A percentile compares a stretch with the other conserved stretches of the same genome.
Evolutionary conservation across 2,888 invertebrate species (phyloP).

Genomic region (Cheilosia variabilis): DNA sequence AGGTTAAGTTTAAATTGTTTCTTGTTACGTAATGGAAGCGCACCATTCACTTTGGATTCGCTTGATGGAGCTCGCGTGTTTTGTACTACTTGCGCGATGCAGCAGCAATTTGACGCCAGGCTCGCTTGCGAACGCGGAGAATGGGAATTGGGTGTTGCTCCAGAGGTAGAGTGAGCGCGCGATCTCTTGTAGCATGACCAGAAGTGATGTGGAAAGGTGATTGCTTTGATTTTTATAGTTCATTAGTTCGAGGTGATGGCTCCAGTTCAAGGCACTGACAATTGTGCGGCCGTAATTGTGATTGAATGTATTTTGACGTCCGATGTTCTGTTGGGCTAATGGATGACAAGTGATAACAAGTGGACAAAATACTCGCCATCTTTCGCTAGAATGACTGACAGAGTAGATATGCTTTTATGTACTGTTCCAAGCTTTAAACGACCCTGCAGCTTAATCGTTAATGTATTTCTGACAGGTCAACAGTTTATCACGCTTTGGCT

Average conservation of each 20-base stretch:
- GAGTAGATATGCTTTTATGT: no score
- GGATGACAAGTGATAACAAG: no score
- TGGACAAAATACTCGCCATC: no score
- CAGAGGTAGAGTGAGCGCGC: constrained; percentile 6
- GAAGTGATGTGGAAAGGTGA: constrained; percentile 66
- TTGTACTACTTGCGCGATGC: constrained; percentile 36
- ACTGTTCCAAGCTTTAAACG: no score
- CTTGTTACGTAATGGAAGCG: constrained; percentile 59
- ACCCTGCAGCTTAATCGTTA: no score
- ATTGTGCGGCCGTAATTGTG: constrained; percentile 14
- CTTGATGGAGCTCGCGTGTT: constrained; percentile 69
- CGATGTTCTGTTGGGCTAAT: neutral
- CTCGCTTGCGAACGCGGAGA: constrained; percentile 30
- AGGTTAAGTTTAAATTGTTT: constrained; percentile 69
- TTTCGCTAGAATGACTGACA: no score
- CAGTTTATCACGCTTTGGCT: no score
- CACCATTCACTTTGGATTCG: constrained; percentile 69
- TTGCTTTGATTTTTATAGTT: constrained; percentile 69
- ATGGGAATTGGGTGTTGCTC: constrained; percentile 59
- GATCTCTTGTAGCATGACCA: constrained; percentile 72
- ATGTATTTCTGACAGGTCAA: no score
- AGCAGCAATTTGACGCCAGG: constrained; percentile 64
- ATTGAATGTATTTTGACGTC: neutral
- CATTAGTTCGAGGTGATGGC: constrained; percentile 61
- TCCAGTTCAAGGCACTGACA: neutral